These are phyloP conservation scores for Nemapogon koenigi DNA, from an alignment of 2,888 invertebrate genomes.

Conservation along the genomic window DNA sequence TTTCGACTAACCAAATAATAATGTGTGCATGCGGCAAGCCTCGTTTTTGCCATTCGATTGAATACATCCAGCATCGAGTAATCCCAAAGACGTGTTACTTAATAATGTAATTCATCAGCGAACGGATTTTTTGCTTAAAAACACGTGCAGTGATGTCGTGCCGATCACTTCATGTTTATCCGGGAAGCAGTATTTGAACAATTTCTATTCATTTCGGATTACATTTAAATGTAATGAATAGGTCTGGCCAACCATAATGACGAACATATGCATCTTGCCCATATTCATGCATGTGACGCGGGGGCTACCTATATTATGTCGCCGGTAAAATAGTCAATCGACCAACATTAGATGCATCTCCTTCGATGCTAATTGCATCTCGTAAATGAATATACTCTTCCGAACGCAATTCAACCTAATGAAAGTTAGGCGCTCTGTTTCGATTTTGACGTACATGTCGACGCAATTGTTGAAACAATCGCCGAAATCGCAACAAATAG, in stretches of 20 bases:
- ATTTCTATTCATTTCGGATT: conserved; percentile 17
- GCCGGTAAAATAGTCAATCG: conserved; percentile 18
- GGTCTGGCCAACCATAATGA: conserved; percentile 21
- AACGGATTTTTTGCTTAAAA: conserved; percentile 10
- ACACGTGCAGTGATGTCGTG: conserved; percentile 10
- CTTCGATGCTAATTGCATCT: conserved; percentile 10
- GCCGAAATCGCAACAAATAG: conserved; percentile 17
- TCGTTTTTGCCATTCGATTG: conserved; percentile 19
- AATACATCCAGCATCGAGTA: conserved; percentile 12
- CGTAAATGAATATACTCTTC: conserved; percentile 14
- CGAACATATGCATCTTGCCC: conserved; percentile 18
- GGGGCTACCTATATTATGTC: conserved; percentile 14
- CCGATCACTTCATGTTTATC: conserved; percentile 7
- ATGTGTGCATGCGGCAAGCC: conserved; percentile 18
- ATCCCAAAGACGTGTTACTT: conserved; percentile 9
- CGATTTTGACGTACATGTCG: conserved; percentile 18
- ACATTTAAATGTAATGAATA: conserved; percentile 17
- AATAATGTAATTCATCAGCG: conserved; percentile 5
- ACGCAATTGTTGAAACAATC: conserved; percentile 17
- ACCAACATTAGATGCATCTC: conserved; percentile 6
- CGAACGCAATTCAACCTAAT: conserved; percentile 14
- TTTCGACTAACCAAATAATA: conserved; percentile 16
- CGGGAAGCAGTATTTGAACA: conserved; percentile 3
- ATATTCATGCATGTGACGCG: conserved; percentile 11
- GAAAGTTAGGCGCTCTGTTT: conserved; percentile 18